These are phyloP conservation scores for Euura saliciscinereae DNA, from an alignment of 1,140 invertebrate species.

Conservation along the genomic window DNA sequence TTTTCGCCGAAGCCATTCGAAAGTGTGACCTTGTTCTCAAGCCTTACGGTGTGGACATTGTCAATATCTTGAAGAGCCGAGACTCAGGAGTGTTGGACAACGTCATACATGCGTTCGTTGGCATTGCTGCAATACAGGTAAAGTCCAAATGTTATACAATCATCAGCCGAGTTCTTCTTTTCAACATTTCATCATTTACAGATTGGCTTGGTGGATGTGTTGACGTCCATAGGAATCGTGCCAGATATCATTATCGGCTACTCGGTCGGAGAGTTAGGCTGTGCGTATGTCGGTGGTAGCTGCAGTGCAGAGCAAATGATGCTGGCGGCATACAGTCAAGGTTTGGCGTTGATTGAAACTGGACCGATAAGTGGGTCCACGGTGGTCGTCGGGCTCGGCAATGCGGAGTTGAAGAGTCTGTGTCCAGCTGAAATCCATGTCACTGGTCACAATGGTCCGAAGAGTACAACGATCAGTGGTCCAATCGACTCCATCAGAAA, in stretches of 20 bases:
- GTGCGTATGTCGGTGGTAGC: constrained; percentile 86
- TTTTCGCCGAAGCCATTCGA: constrained; percentile 76
- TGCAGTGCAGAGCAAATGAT: constrained; percentile 84
- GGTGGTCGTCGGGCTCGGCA: constrained; percentile 74
- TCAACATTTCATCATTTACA: constrained; percentile 47
- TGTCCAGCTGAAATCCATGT: constrained; percentile 75
- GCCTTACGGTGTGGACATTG: constrained; percentile 62
- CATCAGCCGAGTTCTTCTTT: too few species aligned
- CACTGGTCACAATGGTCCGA: constrained; percentile 85
- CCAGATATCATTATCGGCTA: constrained; percentile 86
- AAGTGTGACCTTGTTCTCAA: constrained; percentile 63
- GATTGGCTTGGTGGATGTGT: constrained; percentile 82
- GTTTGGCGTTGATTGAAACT: constrained; percentile 60
- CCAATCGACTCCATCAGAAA: constrained; percentile 71
- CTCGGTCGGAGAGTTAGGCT: constrained; percentile 84
- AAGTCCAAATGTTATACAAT: too few species aligned
- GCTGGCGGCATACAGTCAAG: constrained; percentile 72
- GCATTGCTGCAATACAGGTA: constrained; percentile 79
- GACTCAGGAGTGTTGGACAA: constrained; percentile 62
- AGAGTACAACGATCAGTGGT: constrained; percentile 87
- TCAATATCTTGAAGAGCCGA: constrained; percentile 62
- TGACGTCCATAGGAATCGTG: constrained; percentile 72
- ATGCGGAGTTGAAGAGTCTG: constrained; percentile 52
- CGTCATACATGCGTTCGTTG: constrained; percentile 69
- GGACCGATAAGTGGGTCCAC: constrained; percentile 75